Evolutionary conservation across 2,888 invertebrate species (phyloP).

Genomic region (Arge pagana): DNA sequence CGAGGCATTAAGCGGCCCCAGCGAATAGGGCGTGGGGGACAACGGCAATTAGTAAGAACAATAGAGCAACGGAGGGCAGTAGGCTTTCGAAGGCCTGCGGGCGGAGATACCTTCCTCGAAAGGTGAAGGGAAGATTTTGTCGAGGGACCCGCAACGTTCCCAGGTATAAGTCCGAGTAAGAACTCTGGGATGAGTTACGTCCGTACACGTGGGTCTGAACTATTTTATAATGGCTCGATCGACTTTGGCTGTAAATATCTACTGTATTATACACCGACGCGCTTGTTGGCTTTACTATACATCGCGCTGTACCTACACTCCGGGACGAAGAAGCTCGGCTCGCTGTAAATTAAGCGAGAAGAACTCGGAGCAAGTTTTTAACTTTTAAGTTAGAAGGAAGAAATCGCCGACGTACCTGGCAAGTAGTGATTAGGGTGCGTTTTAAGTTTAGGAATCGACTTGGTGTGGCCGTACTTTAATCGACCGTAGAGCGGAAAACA

Average conservation of each 20-base stretch:
- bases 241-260: too few species aligned
- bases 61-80: slow-evolving; percentile 47
- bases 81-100: slow-evolving; percentile 42
- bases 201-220: too few species aligned
- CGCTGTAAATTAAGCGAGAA: slow-evolving; percentile 50
- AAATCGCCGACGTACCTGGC: slow-evolving; percentile 1
- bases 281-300: too few species aligned
- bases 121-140: background rate
- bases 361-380: too few species aligned
- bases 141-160: slow-evolving; percentile 17
- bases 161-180: too few species aligned
- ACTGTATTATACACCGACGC: too few species aligned
- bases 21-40: slow-evolving; percentile 44
- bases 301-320: background rate
- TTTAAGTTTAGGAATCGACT: slow-evolving; percentile 1
- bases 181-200: too few species aligned
- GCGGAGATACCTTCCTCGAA: background rate
- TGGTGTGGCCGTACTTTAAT: slow-evolving; percentile 15
- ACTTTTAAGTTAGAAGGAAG: background rate
- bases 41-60: slow-evolving; percentile 56
- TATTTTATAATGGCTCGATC: too few species aligned
- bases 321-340: slow-evolving; percentile 26
- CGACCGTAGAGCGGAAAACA: slow-evolving; percentile 1
- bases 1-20: slow-evolving; percentile 16
- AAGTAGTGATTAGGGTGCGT: slow-evolving; percentile 17